phyloP scores from a whole-genome alignment of 92 coral and sea anemone genomes.

The Epizoanthus illoricatus region DNA sequence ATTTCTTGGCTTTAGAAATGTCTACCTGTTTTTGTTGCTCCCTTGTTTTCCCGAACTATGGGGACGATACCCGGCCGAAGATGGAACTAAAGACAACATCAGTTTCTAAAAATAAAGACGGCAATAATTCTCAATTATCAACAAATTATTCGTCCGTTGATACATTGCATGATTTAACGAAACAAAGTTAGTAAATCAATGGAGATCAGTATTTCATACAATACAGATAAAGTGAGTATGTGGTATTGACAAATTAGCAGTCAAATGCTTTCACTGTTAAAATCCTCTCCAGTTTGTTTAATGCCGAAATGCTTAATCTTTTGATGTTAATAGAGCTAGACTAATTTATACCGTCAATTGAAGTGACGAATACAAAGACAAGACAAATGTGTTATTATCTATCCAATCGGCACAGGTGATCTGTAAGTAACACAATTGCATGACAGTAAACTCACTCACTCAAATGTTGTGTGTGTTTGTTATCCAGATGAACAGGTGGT shows the following conservation, averaged over 20 bases:
- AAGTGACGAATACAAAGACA: not conserved
- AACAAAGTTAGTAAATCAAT: not conserved
- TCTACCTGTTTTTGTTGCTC: not conserved
- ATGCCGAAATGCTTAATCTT: not conserved
- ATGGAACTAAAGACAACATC: slow-evolving; percentile 14
- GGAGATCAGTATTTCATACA: not conserved
- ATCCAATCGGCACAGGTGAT: slow-evolving; percentile 28
- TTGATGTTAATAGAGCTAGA: slow-evolving; percentile 2
- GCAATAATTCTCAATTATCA: slow-evolving; percentile 2
- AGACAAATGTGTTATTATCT: slow-evolving; percentile 4
- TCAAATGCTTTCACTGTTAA: not conserved
- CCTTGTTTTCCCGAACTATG: not conserved
- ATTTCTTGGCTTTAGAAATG: no score
- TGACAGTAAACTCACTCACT: slow-evolving; percentile 33
- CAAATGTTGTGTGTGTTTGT: slow-evolving; percentile 15
- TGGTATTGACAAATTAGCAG: not conserved
- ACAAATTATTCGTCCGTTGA: slow-evolving; percentile 1
- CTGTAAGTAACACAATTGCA: slow-evolving; percentile 1
- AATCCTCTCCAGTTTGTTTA: slow-evolving; percentile 10
- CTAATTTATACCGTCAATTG: slow-evolving; percentile 34
- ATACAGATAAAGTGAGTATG: slow-evolving; percentile 1
- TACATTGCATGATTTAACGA: slow-evolving; percentile 28
- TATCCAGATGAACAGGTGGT: slow-evolving; percentile 27
- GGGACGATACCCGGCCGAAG: not conserved
- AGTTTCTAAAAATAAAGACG: slow-evolving; percentile 12